Evolutionary conservation across 2,113 vertebrate genomes (phyloP), one percentile per base, ranked within the genome.

Genomic region (Bos taurus): DNA sequence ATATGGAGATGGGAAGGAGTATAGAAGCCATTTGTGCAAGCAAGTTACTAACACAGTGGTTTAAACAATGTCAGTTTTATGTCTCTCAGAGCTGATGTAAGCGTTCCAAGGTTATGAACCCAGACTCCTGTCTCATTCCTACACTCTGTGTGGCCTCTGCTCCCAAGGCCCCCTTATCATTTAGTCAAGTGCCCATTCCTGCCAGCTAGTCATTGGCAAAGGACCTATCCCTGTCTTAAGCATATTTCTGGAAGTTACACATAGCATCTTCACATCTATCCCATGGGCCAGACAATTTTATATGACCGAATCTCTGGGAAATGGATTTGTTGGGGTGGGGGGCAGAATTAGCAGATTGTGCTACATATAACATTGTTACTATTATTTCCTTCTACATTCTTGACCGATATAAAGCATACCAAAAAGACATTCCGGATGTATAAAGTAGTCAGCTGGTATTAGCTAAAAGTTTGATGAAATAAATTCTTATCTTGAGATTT

Each of bases 241-340:
- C 28, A 46, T 15, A 23, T 26, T 46, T 86, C 21, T 60, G n/a
- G 7, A 85, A n/a, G 81, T 62, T 28, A 11, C 25, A n/a, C 3
- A 0, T 48, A 28, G 2, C 19, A 48, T 71, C 9, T 59, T 74
- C 46, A 28, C 67, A 46, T 36, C 15, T 60, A 4, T 10, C 33
- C 1, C 8, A 10, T 4, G 19, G 80, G n/a, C 64, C 64, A 26
- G n/a, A 54, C 28, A 26, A 62, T n/a, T 48, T 46, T 48, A 54
- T 36, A n/a, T 15, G 28, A 62, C 56, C 3, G 0, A 6, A 3
- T 17, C 13, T 46, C 15, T 2, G 12, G 81, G 16, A 4, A 52
- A 7, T 52, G 21, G 80, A 62, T 43, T 33, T 19, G 30, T 5
- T 33, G 23, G 25, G 9, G n/a, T 19, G 2, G 0, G 23, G 0